phyloP scores from a whole-genome alignment of 2,113 vertebrate species.

The Elachura formosa region DNA sequence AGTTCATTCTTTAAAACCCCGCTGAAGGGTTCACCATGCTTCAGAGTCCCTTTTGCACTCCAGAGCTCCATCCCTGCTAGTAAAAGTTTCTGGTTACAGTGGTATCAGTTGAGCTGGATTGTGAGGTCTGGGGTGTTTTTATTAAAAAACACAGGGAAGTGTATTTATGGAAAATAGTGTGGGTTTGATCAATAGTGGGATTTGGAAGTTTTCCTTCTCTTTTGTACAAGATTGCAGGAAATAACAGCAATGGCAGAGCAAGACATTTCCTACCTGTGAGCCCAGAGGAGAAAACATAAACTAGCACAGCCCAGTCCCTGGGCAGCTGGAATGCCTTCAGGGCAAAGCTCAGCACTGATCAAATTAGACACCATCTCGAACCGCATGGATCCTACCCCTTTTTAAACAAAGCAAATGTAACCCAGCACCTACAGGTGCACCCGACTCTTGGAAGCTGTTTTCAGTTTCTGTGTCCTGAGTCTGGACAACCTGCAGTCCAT shows the following conservation, averaged over 20 bases:
- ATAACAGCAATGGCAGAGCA: neutral
- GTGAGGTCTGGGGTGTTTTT: neutral
- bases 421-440: neutral
- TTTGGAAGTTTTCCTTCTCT: neutral
- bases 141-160: neutral
- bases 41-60: neutral
- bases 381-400: fast-evolving
- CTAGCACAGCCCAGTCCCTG: neutral
- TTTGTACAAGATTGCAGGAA: neutral
- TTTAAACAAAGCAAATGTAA: neutral
- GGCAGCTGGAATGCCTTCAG: neutral
- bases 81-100: neutral
- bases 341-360: neutral
- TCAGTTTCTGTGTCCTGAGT: fast-evolving
- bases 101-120: neutral
- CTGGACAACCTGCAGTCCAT: neutral
- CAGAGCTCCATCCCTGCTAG: neutral
- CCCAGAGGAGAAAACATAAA: neutral
- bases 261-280: neutral
- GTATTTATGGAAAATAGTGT: neutral
- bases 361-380: neutral
- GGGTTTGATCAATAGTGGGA: neutral
- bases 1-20: neutral
- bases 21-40: neutral
- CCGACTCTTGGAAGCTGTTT: neutral